phyloP scores from a whole-genome alignment of 2,113 vertebrate genomes.

The Carettochelys insculpta region DNA sequence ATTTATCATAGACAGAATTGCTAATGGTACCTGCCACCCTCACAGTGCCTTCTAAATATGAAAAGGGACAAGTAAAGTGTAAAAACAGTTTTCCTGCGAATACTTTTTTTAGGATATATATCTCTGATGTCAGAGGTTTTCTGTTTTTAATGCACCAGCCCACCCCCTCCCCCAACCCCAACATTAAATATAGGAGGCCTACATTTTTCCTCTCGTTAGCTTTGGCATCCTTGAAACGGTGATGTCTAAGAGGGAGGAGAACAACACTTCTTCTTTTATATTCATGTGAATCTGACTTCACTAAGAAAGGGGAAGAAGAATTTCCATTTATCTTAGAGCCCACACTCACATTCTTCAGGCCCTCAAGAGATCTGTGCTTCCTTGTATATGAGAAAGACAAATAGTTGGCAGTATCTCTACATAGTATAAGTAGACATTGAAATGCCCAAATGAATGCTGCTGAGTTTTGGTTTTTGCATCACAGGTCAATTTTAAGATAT shows the following conservation, averaged over 20 bases:
- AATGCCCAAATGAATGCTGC: not conserved
- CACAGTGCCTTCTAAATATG: constrained; percentile 41
- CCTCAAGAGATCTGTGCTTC: not conserved
- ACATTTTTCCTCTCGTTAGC: not conserved
- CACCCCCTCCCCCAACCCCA: not conserved
- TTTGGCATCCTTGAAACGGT: not conserved
- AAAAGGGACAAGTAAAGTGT: constrained; percentile 17
- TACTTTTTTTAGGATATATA: not conserved
- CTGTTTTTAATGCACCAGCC: not conserved
- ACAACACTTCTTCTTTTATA: not conserved
- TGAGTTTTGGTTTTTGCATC: not conserved
- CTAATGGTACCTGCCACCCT: not conserved
- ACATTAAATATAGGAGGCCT: not conserved
- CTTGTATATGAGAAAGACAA: not conserved
- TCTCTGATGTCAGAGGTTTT: constrained; percentile 9
- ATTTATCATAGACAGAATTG: not conserved
- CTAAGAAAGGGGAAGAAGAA: not conserved
- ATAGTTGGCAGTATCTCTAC: not conserved
- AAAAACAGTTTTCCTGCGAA: not conserved
- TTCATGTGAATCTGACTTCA: not conserved
- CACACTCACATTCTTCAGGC: not conserved
- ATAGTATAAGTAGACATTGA: not conserved
- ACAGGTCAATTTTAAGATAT: not conserved
- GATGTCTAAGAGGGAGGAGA: not conserved
- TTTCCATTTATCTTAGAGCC: not conserved